These are phyloP conservation scores for Macroteleia sp. DNA, from an alignment of 2,888 invertebrate genomes.

Conservation along the genomic window DNA sequence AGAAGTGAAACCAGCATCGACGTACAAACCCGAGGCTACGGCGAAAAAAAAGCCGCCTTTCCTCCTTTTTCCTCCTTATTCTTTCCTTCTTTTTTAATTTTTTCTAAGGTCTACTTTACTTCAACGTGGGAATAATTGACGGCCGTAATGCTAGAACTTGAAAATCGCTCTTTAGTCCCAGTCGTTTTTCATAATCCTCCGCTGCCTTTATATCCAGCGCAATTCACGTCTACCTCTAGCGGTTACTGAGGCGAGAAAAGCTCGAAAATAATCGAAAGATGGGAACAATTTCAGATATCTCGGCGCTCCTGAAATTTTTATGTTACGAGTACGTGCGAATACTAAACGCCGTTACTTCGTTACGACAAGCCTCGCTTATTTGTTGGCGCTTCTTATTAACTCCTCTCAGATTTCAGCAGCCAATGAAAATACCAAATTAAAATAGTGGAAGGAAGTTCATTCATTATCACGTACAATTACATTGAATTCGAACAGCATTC, in stretches of 20 bases:
- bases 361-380: conserved; percentile 10
- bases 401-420: background rate
- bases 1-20: conserved; percentile 35
- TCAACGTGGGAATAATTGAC: conserved; percentile 62
- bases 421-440: conserved; percentile 1
- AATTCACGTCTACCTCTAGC: conserved; percentile 56
- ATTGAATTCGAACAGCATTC: too few species aligned
- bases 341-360: conserved; percentile 17
- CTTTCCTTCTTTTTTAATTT: conserved; percentile 50
- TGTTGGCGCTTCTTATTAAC: conserved; percentile 21
- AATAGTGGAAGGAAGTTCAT: too few species aligned
- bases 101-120: conserved; percentile 60
- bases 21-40: conserved; percentile 30
- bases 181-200: conserved; percentile 63
- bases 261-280: conserved; percentile 62
- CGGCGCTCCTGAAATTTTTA: conserved; percentile 29
- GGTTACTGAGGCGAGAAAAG: conserved; percentile 59
- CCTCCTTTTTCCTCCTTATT: conserved; percentile 26
- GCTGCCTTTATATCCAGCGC: conserved; percentile 59
- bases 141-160: conserved; percentile 62
- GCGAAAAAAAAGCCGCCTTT: conserved; percentile 1
- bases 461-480: too few species aligned
- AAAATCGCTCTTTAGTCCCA: conserved; percentile 62
- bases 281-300: conserved; percentile 54
- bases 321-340: conserved; percentile 11